Conservation (phyloP, 2,113 vertebrate genomes). For the Gymnobelideus leadbeateri region DNA sequence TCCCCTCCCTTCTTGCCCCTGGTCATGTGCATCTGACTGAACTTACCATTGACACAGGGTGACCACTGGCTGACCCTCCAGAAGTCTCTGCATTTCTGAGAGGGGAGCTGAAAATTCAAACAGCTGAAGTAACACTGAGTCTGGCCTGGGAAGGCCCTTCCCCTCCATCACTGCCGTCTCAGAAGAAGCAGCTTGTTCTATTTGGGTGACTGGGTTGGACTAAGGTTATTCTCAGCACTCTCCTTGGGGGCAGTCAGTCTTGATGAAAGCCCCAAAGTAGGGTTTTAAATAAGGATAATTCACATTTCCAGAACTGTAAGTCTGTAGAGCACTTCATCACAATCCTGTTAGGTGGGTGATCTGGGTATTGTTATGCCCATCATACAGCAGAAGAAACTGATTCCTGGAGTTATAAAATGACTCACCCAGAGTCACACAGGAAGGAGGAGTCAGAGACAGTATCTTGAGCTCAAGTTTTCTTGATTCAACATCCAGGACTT, state of each 20-base stretch:
- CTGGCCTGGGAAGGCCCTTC: neutral
- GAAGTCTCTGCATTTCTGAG: neutral
- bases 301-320: neutral
- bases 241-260: neutral
- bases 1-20: neutral
- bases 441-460: neutral
- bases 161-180: neutral
- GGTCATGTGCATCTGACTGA: neutral
- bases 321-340: neutral
- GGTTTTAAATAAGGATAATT: neutral
- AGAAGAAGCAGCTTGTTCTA: neutral
- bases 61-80: neutral
- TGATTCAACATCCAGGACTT: neutral
- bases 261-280: neutral
- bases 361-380: neutral
- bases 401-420: neutral
- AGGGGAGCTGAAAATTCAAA: neutral
- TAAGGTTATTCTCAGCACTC: neutral
- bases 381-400: neutral
- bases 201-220: neutral
- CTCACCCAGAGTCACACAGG: neutral
- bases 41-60: neutral
- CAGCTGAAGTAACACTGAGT: neutral
- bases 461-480: neutral
- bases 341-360: neutral